Percentiles rank a stretch among this genome's conserved stretches.
These are phyloP conservation scores for Puffinus mauretanicus DNA, from an alignment of 2,113 vertebrate species.

Conservation along the genomic window DNA sequence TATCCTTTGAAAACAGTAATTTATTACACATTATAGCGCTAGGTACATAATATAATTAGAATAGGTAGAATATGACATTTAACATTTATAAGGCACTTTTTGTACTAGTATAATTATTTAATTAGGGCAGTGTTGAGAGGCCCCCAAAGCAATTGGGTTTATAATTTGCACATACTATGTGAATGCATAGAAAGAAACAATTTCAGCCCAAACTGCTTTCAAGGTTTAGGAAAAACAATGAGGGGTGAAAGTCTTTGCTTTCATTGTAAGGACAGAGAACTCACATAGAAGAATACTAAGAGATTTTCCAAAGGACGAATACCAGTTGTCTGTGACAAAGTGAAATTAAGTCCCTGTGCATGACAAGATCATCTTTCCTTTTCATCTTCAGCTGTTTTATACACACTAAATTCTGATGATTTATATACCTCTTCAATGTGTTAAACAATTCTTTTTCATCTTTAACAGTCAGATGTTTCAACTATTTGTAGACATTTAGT, in stretches of 20 bases:
- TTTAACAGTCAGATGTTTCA: conserved; percentile 12
- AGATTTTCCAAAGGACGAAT: conserved; percentile 2
- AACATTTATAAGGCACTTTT: conserved; percentile 9
- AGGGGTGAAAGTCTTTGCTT: background rate
- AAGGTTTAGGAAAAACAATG: background rate
- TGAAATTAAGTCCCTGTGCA: background rate
- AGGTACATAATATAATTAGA: conserved; percentile 1
- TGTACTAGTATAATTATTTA: conserved; percentile 1
- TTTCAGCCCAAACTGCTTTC: background rate
- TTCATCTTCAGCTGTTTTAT: background rate
- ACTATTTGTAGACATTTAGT: conserved; percentile 19
- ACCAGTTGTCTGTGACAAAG: background rate
- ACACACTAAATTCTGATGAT: background rate
- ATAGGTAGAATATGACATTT: background rate
- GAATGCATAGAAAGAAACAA: background rate
- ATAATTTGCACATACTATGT: background rate
- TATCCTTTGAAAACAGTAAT: conserved; percentile 1
- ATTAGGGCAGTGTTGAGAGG: background rate
- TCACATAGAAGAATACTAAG: background rate
- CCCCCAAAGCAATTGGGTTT: background rate
- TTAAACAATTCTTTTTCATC: conserved; percentile 20
- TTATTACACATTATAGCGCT: background rate
- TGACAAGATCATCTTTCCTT: background rate
- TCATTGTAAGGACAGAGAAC: background rate
- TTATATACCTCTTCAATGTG: background rate